Evolutionary conservation across 64 coral and sea anemone species (phyloP).

Genomic region (Stylophora pistillata): DNA sequence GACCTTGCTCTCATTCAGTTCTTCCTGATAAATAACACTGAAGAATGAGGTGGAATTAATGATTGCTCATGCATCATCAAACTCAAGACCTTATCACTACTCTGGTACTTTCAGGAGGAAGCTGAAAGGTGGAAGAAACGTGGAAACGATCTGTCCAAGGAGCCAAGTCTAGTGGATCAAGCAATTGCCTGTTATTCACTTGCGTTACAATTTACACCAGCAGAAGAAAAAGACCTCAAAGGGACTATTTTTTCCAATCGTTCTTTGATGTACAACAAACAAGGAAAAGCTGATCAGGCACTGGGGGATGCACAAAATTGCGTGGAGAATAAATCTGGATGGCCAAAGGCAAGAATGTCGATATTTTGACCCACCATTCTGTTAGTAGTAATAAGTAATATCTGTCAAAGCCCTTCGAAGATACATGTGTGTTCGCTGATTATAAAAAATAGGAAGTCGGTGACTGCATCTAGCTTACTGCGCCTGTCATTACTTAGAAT

Average conservation of each 20-base stretch:
- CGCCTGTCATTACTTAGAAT: no score
- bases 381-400: no score
- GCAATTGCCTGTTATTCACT: conserved; percentile 38
- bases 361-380: no score
- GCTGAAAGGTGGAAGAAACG: conserved; percentile 74
- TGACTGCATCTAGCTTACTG: no score
- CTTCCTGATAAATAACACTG: neutral
- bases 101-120: conserved; percentile 28
- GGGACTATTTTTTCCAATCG: conserved; percentile 12
- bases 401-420: no score
- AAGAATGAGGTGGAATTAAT: neutral
- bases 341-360: neutral
- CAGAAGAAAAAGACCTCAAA: conserved; percentile 13
- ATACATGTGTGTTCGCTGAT: no score
- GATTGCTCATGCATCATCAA: neutral
- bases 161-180: neutral
- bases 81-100: neutral
- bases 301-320: neutral
- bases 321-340: neutral
- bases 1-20: no score
- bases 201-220: conserved; percentile 7
- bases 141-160: conserved; percentile 55
- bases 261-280: conserved; percentile 12
- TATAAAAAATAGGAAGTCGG: no score
- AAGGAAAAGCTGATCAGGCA: neutral